phyloP scores from a whole-genome alignment of 2,888 invertebrate species.

The Adelognathus sp. region DNA sequence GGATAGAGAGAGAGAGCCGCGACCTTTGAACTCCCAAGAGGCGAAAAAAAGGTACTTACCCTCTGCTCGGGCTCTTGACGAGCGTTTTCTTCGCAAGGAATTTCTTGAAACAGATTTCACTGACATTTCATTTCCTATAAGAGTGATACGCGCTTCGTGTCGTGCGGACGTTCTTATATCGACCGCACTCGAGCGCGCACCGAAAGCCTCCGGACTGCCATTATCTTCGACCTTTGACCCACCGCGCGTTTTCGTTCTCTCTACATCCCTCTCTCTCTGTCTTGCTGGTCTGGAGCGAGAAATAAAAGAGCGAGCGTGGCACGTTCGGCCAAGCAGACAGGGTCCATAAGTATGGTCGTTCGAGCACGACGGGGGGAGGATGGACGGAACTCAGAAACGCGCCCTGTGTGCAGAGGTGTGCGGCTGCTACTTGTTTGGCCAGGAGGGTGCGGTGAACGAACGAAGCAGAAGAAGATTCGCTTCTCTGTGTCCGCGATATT shows the following conservation, averaged over 20 bases:
- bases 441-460: slow-evolving; percentile 20
- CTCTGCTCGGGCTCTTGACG: too few species aligned
- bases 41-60: too few species aligned
- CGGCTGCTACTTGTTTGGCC: background rate
- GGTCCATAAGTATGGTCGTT: slow-evolving; percentile 2
- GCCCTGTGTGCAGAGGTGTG: background rate
- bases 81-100: too few species aligned
- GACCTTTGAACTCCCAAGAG: too few species aligned
- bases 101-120: too few species aligned
- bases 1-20: too few species aligned
- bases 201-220: background rate
- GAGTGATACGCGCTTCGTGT: too few species aligned
- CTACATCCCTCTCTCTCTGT: background rate
- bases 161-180: too few species aligned
- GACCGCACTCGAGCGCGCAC: too few species aligned
- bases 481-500: background rate
- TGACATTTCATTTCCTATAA: too few species aligned
- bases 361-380: background rate
- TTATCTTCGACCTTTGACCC: background rate
- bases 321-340: background rate
- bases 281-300: too few species aligned
- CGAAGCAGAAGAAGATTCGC: background rate
- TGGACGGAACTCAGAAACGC: background rate
- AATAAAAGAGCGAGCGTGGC: background rate
- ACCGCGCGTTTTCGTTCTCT: background rate